phyloP scores from a whole-genome alignment of 2,113 vertebrate genomes.

The Eptesicus fuscus region DNA sequence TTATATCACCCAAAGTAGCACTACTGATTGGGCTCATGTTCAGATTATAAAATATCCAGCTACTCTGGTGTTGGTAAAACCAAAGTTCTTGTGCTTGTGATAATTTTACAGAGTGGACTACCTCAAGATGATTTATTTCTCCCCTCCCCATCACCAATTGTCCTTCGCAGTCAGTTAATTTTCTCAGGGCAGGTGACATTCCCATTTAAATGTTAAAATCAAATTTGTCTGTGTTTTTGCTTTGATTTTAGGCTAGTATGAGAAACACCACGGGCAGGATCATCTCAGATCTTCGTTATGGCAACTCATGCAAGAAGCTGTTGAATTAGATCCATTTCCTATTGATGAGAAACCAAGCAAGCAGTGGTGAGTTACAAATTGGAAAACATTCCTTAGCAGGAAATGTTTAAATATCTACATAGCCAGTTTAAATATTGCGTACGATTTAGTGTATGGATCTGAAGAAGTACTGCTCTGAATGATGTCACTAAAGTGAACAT shows the following conservation, averaged over 20 bases:
- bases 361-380: conserved; percentile 77
- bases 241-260: conserved; percentile 77
- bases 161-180: conserved; percentile 30
- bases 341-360: conserved; percentile 76
- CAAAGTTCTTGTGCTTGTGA: not conserved
- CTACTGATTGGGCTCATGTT: not conserved
- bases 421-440: not conserved
- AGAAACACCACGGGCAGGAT: conserved; percentile 64
- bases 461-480: not conserved
- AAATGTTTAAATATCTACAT: not conserved
- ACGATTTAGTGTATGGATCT: not conserved
- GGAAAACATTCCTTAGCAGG: not conserved
- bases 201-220: conserved; percentile 38
- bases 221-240: conserved; percentile 18
- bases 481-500: not conserved
- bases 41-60: not conserved
- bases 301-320: conserved; percentile 74
- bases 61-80: not conserved
- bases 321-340: conserved; percentile 77
- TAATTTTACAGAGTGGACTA: not conserved
- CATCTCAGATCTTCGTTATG: conserved; percentile 72
- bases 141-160: not conserved
- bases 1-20: not conserved
- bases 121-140: not conserved
- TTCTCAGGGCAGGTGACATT: not conserved